Evolutionary conservation across 2,888 invertebrate species (phyloP), one percentile per base, ranked within the genome.

Genomic region (Hypercompe scribonia): DNA sequence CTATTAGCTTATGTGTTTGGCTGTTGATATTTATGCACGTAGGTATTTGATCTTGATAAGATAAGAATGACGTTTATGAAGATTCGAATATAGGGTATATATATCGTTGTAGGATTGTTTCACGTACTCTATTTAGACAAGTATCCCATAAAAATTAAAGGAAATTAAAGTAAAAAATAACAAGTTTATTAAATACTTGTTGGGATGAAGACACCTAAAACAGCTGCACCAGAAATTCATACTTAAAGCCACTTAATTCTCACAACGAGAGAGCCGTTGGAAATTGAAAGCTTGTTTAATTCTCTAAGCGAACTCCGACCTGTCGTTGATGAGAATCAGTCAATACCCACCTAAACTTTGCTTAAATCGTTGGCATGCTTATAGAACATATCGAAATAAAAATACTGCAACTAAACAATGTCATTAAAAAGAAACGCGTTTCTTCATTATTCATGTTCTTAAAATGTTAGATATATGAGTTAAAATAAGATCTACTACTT

Each of bases 221-320:
- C 7, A 69, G 33, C 61, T 58, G 10, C 13, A 58, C 58, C 58
- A 11, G 69, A 69, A 69, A 63, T 63, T 33, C 63, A 21, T 63
- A 63, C 42, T 69, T 69, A 63, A 69, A 42, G 42, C 13, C n/a
- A 15, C 42, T 63, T 31, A 69, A 63, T 63, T 42, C 63, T 63
- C 63, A 33, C 11, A 46, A 64, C 15, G 63, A 24, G 31, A 46
- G 33, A 61, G 58, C 21, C 68, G 31, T 24, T 42, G 61, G 58
- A 42, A 69, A n/a, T 31, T 33, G 63, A 15, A 39, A 46, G 50
- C 31, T 33, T 42, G 70, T 70, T 63, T 64, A 64, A 46, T 70
- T 63, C 31, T 24, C 3, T 69, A 18, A 61, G 10, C 28, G 24
- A 69, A 34, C 11, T 15, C 46, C 28, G 11, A 54, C 36, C 46